Evolutionary conservation across 2,113 vertebrate genomes (phyloP).

Genomic region (Dermatemys mawii): DNA sequence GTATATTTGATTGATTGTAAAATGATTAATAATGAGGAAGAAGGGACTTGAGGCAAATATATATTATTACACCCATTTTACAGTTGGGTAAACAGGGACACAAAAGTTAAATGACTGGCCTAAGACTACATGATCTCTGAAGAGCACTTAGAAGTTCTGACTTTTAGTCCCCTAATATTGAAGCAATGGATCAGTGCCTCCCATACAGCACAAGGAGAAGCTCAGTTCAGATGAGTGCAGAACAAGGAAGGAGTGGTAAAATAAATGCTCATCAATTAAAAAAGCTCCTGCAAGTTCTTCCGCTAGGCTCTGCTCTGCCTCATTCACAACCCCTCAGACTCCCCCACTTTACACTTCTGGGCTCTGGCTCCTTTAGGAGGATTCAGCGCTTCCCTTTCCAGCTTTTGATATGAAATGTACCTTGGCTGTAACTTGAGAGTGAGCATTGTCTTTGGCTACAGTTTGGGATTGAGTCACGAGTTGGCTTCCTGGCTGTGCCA

Average conservation of each 20-base stretch:
- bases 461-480: rapidly evolving
- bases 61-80: background rate
- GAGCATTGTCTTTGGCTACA: background rate
- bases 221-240: background rate
- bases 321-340: background rate
- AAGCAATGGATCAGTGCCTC: background rate
- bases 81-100: background rate
- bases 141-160: background rate
- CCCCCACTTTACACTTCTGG: background rate
- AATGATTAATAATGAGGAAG: background rate
- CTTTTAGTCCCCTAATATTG: background rate
- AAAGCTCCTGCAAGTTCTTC: no score
- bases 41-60: background rate
- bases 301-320: background rate
- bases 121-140: background rate
- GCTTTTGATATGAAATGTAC: background rate
- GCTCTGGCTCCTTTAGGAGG: background rate
- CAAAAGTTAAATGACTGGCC: background rate
- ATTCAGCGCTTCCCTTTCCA: background rate
- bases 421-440: background rate
- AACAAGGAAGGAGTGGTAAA: background rate
- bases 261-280: no score
- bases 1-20: background rate
- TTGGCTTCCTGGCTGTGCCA: background rate
- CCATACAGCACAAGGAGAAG: background rate